Evolutionary conservation across 1,140 invertebrate genomes (phyloP).

Genomic region (Acarapis woodi): DNA sequence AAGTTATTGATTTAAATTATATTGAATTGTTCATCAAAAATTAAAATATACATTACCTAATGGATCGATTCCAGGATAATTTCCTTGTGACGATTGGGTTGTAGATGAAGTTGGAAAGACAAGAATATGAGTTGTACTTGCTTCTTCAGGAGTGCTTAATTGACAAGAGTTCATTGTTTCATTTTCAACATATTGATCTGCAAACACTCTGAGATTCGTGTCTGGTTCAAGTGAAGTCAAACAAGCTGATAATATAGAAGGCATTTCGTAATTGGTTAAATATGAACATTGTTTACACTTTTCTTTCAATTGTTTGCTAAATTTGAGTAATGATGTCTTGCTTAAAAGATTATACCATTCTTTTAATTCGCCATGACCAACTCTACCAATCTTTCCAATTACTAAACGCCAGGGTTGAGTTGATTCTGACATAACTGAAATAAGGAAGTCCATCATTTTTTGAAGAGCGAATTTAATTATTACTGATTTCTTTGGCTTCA

Average conservation of each 20-base stretch:
- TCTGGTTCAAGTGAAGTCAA: slow-evolving; percentile 87
- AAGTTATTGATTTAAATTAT: too few relatives aligned
- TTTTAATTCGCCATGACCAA: slow-evolving; percentile 88
- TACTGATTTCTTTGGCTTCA: slow-evolving; percentile 50
- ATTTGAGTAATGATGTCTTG: slow-evolving; percentile 55
- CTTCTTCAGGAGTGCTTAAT: slow-evolving; percentile 65
- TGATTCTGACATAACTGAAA: slow-evolving; percentile 59
- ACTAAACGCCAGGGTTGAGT: slow-evolving; percentile 80
- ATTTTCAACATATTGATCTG: slow-evolving; percentile 62
- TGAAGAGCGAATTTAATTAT: slow-evolving; percentile 59
- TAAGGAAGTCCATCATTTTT: slow-evolving; percentile 87
- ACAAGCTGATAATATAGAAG: slow-evolving; percentile 81
- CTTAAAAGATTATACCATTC: slow-evolving; percentile 79
- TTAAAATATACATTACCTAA: slow-evolving; percentile 22
- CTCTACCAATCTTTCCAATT: slow-evolving; percentile 72
- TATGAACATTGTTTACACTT: slow-evolving; percentile 62
- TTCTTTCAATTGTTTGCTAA: slow-evolving; percentile 58
- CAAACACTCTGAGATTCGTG: slow-evolving; percentile 64
- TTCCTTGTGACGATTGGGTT: slow-evolving; percentile 27
- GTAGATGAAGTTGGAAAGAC: slow-evolving; percentile 94
- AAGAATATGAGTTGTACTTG: slow-evolving; percentile 86
- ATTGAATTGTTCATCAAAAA: too few relatives aligned
- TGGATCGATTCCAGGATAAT: slow-evolving; percentile 12
- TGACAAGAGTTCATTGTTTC: slow-evolving; percentile 21
- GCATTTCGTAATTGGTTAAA: slow-evolving; percentile 42